phyloP scores from a whole-genome alignment of 2,113 vertebrate species.

The Erythrocercus mccallii region DNA sequence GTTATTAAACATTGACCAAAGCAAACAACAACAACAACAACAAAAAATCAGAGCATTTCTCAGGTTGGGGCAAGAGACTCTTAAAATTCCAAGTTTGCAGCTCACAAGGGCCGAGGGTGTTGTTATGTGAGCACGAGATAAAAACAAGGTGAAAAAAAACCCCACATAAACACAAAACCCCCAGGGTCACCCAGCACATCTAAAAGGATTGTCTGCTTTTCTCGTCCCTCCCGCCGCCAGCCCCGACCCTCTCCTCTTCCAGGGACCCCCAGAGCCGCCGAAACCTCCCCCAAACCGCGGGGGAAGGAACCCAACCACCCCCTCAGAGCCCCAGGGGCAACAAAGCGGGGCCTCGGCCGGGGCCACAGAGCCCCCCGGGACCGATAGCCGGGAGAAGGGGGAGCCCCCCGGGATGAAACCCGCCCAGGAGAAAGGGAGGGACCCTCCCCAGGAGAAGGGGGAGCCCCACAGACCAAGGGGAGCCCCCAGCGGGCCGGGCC shows the following conservation, averaged over 20 bases:
- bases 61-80: neutral
- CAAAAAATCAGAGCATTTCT: neutral
- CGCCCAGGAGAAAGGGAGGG: too few species aligned
- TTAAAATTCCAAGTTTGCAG: neutral
- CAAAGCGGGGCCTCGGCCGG: neutral
- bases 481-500: neutral
- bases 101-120: neutral
- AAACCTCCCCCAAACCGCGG: neutral
- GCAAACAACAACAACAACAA: neutral
- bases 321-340: neutral
- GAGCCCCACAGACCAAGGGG: neutral
- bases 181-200: neutral
- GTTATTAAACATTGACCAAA: constrained; percentile 15
- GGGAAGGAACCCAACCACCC: neutral
- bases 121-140: neutral
- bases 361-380: neutral
- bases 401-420: neutral
- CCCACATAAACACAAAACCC: neutral
- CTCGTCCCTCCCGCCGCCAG: neutral
- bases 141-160: neutral
- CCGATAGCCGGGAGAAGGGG: fast-evolving
- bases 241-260: neutral
- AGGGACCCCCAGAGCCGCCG: neutral
- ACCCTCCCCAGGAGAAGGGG: neutral
- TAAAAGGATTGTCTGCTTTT: neutral